phyloP scores from a whole-genome alignment of 1,140 invertebrate species.

The Acromyrmex charruanus region DNA sequence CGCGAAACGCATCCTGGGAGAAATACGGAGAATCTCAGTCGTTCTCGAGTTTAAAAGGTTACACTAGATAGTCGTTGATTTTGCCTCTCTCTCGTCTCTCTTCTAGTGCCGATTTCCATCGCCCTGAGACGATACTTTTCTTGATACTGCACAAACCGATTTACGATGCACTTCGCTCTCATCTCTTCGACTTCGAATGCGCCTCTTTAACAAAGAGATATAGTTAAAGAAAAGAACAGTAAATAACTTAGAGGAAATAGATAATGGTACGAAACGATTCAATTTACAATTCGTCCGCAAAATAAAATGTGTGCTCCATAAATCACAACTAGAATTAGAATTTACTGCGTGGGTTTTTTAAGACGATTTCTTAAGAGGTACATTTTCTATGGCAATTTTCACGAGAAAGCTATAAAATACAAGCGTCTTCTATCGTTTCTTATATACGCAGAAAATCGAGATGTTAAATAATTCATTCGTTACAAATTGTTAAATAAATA shows the following conservation, averaged over 20 bases:
- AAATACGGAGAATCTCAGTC: constrained; percentile 59
- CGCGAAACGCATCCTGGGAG: neutral
- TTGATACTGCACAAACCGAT: constrained; percentile 20
- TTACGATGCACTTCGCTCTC: constrained; percentile 36
- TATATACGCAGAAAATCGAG: neutral
- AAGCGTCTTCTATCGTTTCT: neutral
- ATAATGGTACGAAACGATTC: neutral
- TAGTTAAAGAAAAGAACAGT: neutral
- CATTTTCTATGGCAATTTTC: neutral
- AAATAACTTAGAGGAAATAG: constrained; percentile 10
- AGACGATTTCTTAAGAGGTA: neutral
- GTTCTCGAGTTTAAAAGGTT: constrained; percentile 57
- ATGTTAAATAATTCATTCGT: constrained; percentile 10
- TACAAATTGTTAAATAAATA: neutral
- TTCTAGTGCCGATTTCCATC: too few species aligned
- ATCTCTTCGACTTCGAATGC: neutral
- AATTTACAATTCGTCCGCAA: constrained; percentile 10
- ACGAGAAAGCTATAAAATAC: neutral
- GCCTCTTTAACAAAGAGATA: constrained; percentile 27
- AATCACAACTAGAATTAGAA: neutral
- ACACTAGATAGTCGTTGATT: constrained; percentile 30
- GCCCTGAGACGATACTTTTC: constrained; percentile 3
- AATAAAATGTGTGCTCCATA: neutral
- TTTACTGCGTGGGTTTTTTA: neutral
- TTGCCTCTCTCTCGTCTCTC: neutral